Percentiles rank a stretch among this genome's conserved stretches.
phyloP scores from a whole-genome alignment of 1,140 invertebrate genomes.

The Episyrphus balteatus region DNA sequence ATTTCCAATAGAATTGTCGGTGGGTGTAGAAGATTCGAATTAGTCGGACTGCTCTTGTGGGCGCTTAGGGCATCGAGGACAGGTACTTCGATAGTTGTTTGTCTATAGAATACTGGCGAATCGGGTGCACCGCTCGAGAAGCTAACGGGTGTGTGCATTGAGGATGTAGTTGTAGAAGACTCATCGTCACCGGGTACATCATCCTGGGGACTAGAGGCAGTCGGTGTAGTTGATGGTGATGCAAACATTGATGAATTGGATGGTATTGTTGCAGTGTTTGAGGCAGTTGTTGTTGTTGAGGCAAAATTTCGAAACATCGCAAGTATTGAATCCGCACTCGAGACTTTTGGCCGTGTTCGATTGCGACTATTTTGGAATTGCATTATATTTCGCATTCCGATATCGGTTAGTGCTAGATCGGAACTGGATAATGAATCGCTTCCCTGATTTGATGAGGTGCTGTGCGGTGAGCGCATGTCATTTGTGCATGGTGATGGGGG shows the following conservation, averaged over 20 bases:
- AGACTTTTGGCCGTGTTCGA: conserved; percentile 41
- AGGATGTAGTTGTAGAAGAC: conserved; percentile 44
- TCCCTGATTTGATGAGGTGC: conserved; percentile 54
- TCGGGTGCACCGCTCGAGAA: conserved; percentile 43
- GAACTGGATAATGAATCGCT: conserved; percentile 57
- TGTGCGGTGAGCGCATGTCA: conserved; percentile 46
- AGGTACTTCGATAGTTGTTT: conserved; percentile 48
- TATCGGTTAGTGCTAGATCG: conserved; percentile 43
- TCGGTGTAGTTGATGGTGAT: conserved; percentile 50
- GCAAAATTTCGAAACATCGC: conserved; percentile 61
- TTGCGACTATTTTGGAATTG: conserved; percentile 5
- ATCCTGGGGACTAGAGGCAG: conserved; percentile 55
- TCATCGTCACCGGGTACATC: conserved; percentile 52
- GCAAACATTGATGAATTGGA: conserved; percentile 40
- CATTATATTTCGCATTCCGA: conserved; percentile 9
- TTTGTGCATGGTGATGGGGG: conserved; percentile 39
- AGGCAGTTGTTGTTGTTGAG: conserved; percentile 37
- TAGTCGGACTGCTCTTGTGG: conserved; percentile 40
- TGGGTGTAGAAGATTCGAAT: conserved; percentile 46
- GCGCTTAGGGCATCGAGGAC: conserved; percentile 52
- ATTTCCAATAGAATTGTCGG: conserved; percentile 61
- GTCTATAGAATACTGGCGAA: conserved; percentile 40
- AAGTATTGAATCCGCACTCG: conserved; percentile 61
- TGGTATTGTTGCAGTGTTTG: conserved; percentile 13
- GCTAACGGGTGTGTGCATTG: conserved; percentile 45